These are phyloP conservation scores for Microtus oregoni DNA, from an alignment of 2,113 vertebrate genomes.

Conservation along the genomic window DNA sequence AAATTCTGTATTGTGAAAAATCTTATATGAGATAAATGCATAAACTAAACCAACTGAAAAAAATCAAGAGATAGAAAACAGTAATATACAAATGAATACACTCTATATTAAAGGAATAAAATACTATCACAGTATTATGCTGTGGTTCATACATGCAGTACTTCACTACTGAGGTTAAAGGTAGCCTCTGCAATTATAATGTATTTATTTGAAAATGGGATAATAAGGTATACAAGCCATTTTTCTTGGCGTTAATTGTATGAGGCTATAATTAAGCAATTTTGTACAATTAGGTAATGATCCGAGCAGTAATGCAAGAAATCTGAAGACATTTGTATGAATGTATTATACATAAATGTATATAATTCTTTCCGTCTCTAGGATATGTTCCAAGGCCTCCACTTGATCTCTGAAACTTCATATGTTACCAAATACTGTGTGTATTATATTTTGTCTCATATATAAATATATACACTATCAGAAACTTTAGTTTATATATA, in stretches of 20 bases:
- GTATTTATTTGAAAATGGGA: neutral
- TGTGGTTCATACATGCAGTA: neutral
- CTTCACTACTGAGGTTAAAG: neutral
- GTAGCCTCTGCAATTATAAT: neutral
- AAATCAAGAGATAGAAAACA: neutral
- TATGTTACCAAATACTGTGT: neutral
- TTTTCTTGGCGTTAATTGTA: neutral
- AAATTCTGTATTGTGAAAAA: neutral
- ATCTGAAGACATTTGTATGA: neutral
- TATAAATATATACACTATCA: neutral
- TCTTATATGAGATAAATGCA: neutral
- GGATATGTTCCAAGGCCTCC: neutral
- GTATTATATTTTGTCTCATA: neutral
- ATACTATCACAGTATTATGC: neutral
- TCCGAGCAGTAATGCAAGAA: neutral
- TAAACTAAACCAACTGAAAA: neutral
- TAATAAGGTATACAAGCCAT: neutral
- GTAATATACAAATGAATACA: neutral
- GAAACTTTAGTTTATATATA: neutral
- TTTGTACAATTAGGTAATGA: neutral
- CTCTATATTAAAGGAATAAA: neutral
- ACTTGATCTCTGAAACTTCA: neutral
- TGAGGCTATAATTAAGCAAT: neutral
- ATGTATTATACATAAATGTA: neutral
- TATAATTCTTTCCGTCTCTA: neutral